Evolutionary conservation across 2,888 invertebrate species (phyloP).

Genomic region (Oscheius sp.): DNA sequence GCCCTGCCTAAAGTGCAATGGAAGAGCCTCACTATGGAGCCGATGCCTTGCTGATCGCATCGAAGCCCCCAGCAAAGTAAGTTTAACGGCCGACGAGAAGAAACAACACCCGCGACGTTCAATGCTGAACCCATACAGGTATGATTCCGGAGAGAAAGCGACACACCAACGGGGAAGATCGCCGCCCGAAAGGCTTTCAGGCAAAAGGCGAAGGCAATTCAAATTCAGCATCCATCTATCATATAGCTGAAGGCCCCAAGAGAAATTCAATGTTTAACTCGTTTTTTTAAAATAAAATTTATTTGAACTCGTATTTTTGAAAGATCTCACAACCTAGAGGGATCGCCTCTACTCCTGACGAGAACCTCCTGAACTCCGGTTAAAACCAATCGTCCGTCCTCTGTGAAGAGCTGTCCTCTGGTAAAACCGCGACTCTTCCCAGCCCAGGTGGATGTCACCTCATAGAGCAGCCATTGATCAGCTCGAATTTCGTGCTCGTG

Average conservation of each 20-base stretch:
- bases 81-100: constrained; percentile 70
- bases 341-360: constrained; percentile 47
- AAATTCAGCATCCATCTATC: no score
- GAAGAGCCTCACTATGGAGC: constrained; percentile 79
- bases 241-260: no score
- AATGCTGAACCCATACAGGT: no score
- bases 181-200: no score
- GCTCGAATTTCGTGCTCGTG: constrained; percentile 52
- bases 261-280: no score
- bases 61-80: constrained; percentile 81
- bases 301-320: not conserved
- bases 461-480: constrained; percentile 67
- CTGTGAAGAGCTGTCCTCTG: constrained; percentile 58
- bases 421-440: constrained; percentile 55
- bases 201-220: no score
- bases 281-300: no score
- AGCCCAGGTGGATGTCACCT: constrained; percentile 54
- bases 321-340: not conserved
- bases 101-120: no score
- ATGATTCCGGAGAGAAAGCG: no score
- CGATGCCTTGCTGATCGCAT: constrained; percentile 80
- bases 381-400: constrained; percentile 60
- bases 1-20: constrained; percentile 80
- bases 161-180: no score
- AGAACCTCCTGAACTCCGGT: constrained; percentile 61